Conservation (phyloP, 2,797 vertebrate species). For the Pogoniulus pusillus region DNA sequence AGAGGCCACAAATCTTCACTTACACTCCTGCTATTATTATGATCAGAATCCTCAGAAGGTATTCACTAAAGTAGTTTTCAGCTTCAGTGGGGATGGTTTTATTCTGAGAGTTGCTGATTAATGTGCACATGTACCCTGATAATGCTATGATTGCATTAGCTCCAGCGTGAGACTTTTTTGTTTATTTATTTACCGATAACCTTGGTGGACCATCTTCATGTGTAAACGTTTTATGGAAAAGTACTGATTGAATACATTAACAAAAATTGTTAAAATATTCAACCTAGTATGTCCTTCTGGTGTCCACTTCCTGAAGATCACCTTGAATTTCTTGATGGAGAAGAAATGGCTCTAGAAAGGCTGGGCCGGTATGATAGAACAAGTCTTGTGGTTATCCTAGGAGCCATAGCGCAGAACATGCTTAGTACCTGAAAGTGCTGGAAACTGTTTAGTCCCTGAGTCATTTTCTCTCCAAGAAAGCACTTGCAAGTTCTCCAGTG, state of each 20-base stretch:
- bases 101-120: not conserved
- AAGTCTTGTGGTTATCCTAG: not conserved
- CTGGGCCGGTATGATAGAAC: not conserved
- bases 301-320: not conserved
- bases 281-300: not conserved
- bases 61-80: not conserved
- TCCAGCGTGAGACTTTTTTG: not conserved
- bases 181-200: not conserved
- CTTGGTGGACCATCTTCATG: not conserved
- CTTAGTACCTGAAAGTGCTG: not conserved
- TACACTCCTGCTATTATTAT: not conserved
- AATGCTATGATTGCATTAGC: not conserved
- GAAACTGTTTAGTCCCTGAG: not conserved
- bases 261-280: not conserved
- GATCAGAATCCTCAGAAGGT: not conserved
- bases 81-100: not conserved
- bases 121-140: too few species aligned
- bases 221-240: not conserved
- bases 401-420: not conserved
- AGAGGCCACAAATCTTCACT: not conserved
- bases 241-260: not conserved
- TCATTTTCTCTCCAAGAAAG: not conserved
- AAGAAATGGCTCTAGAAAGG: not conserved
- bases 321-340: not conserved
- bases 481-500: not conserved